Evolutionary conservation across 2,888 invertebrate genomes (phyloP).

Genomic region (Apotomis turbidana): DNA sequence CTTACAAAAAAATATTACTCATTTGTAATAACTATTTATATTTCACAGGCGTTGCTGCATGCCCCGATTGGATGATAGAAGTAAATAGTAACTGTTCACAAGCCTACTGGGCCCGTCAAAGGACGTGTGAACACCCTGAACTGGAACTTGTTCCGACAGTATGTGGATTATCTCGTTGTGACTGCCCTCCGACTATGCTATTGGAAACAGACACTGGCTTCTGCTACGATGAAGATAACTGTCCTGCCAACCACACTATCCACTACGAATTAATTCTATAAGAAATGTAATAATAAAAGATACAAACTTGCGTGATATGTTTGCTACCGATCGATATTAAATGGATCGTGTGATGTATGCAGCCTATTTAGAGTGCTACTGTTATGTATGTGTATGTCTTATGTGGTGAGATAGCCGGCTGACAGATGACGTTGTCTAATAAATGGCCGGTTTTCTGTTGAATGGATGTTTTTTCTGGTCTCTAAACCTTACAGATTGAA

Average conservation of each 20-base stretch:
- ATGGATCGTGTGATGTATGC: no score
- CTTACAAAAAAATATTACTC: not conserved
- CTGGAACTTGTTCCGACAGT: slow-evolving; percentile 58
- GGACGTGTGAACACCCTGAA: slow-evolving; percentile 64
- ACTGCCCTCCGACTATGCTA: slow-evolving; percentile 62
- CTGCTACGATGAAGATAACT: slow-evolving; percentile 69
- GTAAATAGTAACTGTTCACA: slow-evolving; percentile 55
- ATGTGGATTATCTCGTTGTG: slow-evolving; percentile 68
- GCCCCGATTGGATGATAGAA: slow-evolving; percentile 65
- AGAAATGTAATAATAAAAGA: not conserved
- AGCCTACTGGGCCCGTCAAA: slow-evolving; percentile 62
- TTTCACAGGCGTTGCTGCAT: slow-evolving; percentile 61
- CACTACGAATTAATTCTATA: slow-evolving; percentile 16
- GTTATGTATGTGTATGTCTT: no score
- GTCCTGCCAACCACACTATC: slow-evolving; percentile 58
- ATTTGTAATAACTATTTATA: slow-evolving; percentile 10
- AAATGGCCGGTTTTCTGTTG: no score
- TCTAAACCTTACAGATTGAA: no score
- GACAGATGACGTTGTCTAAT: no score
- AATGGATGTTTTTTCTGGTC: no score
- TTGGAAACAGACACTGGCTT: slow-evolving; percentile 63
- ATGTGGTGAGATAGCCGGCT: no score
- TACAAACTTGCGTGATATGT: no score
- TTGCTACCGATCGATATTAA: no score
- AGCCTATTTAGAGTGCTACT: no score